phyloP scores from a whole-genome alignment of 2,888 invertebrate species.

The Pyrrhosoma nymphula region DNA sequence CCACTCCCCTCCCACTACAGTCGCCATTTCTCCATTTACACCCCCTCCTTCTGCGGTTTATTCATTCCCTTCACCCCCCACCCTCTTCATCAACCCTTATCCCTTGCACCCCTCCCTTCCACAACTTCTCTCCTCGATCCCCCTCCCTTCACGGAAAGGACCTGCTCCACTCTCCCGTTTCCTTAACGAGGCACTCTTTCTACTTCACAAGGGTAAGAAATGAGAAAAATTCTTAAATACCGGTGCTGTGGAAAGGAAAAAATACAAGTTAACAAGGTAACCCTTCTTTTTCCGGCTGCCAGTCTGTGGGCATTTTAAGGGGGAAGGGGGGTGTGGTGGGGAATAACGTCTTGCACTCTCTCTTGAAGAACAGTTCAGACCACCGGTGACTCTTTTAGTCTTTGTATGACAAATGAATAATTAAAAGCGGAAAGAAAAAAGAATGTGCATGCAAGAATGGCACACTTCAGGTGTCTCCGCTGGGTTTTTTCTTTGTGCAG shows the following conservation, averaged over 20 bases:
- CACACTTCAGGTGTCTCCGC: not conserved
- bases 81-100: not conserved
- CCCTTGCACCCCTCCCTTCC: not conserved
- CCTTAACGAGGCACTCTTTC: slow-evolving; percentile 51
- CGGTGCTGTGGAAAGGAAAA: slow-evolving; percentile 18
- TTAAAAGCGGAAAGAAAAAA: not conserved
- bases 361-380: not conserved
- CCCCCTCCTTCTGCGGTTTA: not conserved
- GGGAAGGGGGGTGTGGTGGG: too few relatives aligned
- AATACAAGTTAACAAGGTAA: slow-evolving; percentile 21
- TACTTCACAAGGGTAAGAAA: slow-evolving; percentile 31
- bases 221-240: slow-evolving; percentile 17
- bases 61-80: not conserved
- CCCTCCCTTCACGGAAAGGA: not conserved
- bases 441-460: not conserved
- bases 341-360: not conserved
- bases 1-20: not conserved
- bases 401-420: not conserved
- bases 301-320: not conserved
- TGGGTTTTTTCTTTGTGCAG: not conserved
- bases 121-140: not conserved
- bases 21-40: not conserved
- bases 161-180: slow-evolving; percentile 38
- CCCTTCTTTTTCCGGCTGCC: not conserved
- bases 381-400: not conserved